These are phyloP conservation scores for Microplitis manilae DNA, from an alignment of 2,888 invertebrate genomes.

Conservation along the genomic window DNA sequence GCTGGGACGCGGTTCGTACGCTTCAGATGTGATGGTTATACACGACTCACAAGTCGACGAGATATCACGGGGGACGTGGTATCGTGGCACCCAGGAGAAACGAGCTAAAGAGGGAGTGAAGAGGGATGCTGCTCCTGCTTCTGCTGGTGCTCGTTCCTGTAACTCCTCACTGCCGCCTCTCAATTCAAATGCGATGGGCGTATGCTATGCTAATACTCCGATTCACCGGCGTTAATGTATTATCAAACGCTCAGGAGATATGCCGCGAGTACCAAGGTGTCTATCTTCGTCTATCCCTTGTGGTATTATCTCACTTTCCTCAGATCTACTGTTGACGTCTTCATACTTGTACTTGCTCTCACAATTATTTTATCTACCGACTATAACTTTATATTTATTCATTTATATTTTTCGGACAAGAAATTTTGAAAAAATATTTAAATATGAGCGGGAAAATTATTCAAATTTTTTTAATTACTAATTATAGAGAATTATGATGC, in stretches of 20 bases:
- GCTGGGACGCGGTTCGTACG: constrained; percentile 68
- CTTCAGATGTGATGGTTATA: constrained; percentile 63
- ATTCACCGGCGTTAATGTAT: constrained; percentile 70
- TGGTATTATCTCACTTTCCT: neutral
- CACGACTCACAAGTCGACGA: constrained; percentile 34
- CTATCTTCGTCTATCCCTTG: neutral
- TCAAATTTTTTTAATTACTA: too few species aligned
- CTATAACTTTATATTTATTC: too few species aligned
- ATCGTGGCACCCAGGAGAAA: constrained; percentile 28
- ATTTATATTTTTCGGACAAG: too few species aligned
- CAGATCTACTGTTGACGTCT: constrained; percentile 12
- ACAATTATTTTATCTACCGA: neutral
- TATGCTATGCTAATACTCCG: constrained; percentile 71
- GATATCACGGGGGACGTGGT: constrained; percentile 33
- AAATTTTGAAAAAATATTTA: too few species aligned
- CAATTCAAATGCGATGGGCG: constrained; percentile 72
- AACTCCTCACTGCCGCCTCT: constrained; percentile 59
- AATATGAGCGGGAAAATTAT: too few species aligned
- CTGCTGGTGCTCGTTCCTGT: constrained; percentile 18
- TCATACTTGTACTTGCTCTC: constrained; percentile 1
- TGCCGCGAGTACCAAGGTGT: neutral
- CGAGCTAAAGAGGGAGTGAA: constrained; percentile 4
- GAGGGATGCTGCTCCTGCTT: constrained; percentile 26
- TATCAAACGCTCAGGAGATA: constrained; percentile 65
- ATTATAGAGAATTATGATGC: too few species aligned